A percentile compares a stretch with the other conserved stretches of the same genome.
phyloP scores from a whole-genome alignment of 2,888 invertebrate genomes.

The Platypus cylindrus region DNA sequence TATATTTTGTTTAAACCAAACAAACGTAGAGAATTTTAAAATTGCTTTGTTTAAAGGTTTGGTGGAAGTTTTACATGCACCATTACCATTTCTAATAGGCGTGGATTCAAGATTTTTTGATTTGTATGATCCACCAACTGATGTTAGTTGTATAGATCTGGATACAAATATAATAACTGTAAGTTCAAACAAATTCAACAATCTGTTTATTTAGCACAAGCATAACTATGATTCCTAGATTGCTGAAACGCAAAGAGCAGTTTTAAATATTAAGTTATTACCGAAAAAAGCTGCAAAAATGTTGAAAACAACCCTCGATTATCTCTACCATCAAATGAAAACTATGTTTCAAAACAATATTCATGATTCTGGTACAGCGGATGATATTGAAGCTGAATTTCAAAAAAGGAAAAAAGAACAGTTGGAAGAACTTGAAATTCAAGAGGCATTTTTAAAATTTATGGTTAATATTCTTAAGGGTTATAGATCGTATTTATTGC shows the following conservation, averaged over 20 bases:
- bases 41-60: conserved; percentile 44
- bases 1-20: not conserved
- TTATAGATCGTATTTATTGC: conserved; percentile 75
- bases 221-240: conserved; percentile 40
- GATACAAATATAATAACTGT: conserved; percentile 94
- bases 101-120: conserved; percentile 97
- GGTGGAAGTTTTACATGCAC: conserved; percentile 94
- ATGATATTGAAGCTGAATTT: conserved; percentile 63
- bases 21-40: not conserved
- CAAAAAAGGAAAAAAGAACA: conserved; percentile 72
- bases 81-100: conserved; percentile 92
- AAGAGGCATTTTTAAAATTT: conserved; percentile 92
- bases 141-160: conserved; percentile 95
- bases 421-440: conserved; percentile 83
- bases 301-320: conserved; percentile 65
- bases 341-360: conserved; percentile 21
- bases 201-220: too few species aligned
- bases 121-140: conserved; percentile 87
- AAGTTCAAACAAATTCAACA: conserved; percentile 34
- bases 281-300: conserved; percentile 79
- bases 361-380: not conserved
- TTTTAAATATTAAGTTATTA: conserved; percentile 61
- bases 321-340: conserved; percentile 52
- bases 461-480: conserved; percentile 88
- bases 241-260: conserved; percentile 74